These are phyloP conservation scores for Seira sanloemensis DNA, from an alignment of 2,888 invertebrate genomes.

Conservation along the genomic window DNA sequence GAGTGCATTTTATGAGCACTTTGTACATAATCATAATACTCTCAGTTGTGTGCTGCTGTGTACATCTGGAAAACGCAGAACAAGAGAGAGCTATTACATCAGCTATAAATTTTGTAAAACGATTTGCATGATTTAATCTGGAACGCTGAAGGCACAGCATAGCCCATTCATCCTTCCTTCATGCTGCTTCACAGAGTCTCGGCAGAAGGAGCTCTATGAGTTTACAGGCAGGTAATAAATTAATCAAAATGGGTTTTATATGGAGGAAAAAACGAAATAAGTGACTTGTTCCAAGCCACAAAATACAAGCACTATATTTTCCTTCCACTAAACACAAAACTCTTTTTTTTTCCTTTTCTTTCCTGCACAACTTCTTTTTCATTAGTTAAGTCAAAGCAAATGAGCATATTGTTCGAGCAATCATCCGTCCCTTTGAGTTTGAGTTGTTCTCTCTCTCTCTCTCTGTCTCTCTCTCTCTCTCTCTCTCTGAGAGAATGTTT, in stretches of 20 bases:
- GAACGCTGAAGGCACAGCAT: background rate
- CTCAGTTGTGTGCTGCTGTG: no score
- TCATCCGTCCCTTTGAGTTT: background rate
- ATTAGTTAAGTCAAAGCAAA: background rate
- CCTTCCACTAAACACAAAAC: no score
- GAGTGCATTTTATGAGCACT: background rate
- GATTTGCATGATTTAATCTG: conserved; percentile 50
- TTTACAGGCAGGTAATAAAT: conserved; percentile 12
- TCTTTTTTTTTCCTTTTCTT: no score
- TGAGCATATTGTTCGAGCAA: background rate
- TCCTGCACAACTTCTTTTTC: no score
- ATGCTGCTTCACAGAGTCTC: background rate
- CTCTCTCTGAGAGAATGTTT: background rate
- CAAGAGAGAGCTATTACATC: conserved; percentile 6
- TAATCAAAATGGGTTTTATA: conserved; percentile 10
- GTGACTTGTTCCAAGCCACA: conserved; percentile 7
- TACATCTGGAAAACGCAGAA: background rate
- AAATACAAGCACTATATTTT: conserved; percentile 6
- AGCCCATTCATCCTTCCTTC: conserved; percentile 3
- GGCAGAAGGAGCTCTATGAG: background rate
- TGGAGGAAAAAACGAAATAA: conserved; percentile 8
- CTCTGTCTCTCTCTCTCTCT: background rate
- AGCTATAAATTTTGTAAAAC: conserved; percentile 50
- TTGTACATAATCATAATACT: no score
- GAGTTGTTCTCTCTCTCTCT: background rate